Evolutionary conservation across 2,797 vertebrate genomes (phyloP).

Genomic region (Simalia tracyae): DNA sequence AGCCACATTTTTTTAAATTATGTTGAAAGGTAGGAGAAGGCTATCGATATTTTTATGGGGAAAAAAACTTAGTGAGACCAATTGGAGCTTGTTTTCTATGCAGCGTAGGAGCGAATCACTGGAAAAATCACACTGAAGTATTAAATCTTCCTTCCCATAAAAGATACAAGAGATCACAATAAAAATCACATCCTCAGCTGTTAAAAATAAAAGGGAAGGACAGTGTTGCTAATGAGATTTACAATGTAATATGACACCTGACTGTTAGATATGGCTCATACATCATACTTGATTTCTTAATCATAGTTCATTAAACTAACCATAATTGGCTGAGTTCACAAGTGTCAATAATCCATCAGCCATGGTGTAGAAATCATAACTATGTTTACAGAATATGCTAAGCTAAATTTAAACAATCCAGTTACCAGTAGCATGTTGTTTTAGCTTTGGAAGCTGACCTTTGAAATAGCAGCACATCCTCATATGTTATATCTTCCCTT

Average conservation of each 20-base stretch:
- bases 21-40: neutral
- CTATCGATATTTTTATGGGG: neutral
- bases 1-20: neutral
- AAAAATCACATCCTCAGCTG: neutral
- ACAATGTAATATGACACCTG: neutral
- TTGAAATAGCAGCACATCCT: neutral
- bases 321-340: too few relatives aligned
- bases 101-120: neutral
- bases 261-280: too few relatives aligned
- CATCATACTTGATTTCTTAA: too few relatives aligned
- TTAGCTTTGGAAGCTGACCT: neutral
- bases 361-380: too few relatives aligned
- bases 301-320: too few relatives aligned
- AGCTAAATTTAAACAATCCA: too few relatives aligned
- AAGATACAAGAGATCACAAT: neutral
- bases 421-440: too few relatives aligned
- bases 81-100: neutral
- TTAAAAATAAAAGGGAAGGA: neutral
- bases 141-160: neutral
- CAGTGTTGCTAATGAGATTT: neutral
- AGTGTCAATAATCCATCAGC: too few relatives aligned
- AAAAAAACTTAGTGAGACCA: neutral
- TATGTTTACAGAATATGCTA: too few relatives aligned
- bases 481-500: neutral
- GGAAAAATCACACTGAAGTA: neutral